These are phyloP conservation scores for Trogon melanurus DNA, from an alignment of 2,113 vertebrate genomes.

Conservation along the genomic window DNA sequence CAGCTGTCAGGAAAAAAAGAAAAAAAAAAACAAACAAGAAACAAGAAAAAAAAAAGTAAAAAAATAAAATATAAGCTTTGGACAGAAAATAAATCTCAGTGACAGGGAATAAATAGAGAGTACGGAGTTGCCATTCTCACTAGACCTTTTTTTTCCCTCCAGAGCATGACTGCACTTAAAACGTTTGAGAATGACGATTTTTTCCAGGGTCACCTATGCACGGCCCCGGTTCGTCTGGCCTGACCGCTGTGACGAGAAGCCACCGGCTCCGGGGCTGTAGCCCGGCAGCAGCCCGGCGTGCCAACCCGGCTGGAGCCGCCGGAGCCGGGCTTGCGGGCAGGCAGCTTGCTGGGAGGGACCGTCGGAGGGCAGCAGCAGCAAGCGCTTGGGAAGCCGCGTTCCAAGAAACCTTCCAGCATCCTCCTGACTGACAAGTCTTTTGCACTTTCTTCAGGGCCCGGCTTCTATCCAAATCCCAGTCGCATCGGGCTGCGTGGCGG, in stretches of 20 bases:
- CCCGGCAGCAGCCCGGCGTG: not conserved
- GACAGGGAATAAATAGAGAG: constrained; percentile 35
- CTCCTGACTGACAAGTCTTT: not conserved
- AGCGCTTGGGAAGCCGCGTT: not conserved
- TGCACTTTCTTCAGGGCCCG: not conserved
- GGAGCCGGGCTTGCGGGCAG: not conserved
- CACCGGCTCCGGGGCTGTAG: not conserved
- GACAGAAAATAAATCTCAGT: constrained; percentile 44
- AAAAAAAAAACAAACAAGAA: not conserved
- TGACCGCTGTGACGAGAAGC: too few relatives aligned
- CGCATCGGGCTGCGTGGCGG: not conserved
- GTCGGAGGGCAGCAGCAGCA: constrained; percentile 49
- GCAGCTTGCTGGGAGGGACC: not conserved
- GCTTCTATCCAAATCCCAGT: not conserved
- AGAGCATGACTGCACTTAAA: not conserved
- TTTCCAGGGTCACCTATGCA: not conserved
- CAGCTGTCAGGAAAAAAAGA: not conserved
- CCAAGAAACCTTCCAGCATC: not conserved
- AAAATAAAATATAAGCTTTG: not conserved
- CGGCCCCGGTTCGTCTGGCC: not conserved
- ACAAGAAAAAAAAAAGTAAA: too few relatives aligned
- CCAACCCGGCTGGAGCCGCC: too few relatives aligned
- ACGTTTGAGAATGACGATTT: not conserved
- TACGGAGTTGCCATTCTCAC: not conserved
- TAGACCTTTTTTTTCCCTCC: not conserved